Evolutionary conservation across 1,140 invertebrate genomes (phyloP), one percentile per base, ranked within the genome.

Genomic region (Drosophila parabipectinata): DNA sequence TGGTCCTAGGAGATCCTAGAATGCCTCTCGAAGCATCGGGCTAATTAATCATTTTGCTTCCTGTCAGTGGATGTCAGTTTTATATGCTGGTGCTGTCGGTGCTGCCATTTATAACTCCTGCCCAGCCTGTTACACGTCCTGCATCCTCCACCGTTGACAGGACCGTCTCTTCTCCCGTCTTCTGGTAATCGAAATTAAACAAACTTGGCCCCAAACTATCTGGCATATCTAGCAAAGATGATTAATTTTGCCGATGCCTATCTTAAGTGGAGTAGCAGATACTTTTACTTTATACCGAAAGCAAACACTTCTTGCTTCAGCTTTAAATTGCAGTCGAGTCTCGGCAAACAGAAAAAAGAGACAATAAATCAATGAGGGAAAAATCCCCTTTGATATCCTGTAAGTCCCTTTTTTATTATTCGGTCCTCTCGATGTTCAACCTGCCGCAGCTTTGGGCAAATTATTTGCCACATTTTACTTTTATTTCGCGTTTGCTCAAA

Each of bases 371-470:
- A 88, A 87, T 81, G 83, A 64, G 61, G 73, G 51, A 30, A 76
- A 59, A 82, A 59, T 83, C 81, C 78, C 69, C 83, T 88, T 88
- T 88, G 83, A 88, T 79, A 87, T 88, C 62, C 57, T 73, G 45
- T 39, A 54, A 26, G 34, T 41, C 37, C 58, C 48, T 24, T 52
- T 60, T 24, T 15, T 44, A 12, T 37, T 12, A 37, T 0, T 58
- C 18, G 45, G 8, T 28, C 14, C 47, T 44, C 37, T 26, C 1
- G 39, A 55, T 34, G 57, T 72, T 56, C 82, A 87, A 85, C 82
- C 82, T 87, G 82, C 74, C 79, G 77, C 81, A 90, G 83, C 87
- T 90, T 90, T 90, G 87, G 81, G 88, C 87, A 90, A 90, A 90
- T 90, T 90, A 87, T 90, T 90, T 88, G 72, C 76, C 79, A 68